A percentile compares a stretch with the other conserved stretches of the same genome.
These are phyloP conservation scores for Cyanoramphus novaezelandiae DNA, from an alignment of 2,113 vertebrate species.

Conservation along the genomic window DNA sequence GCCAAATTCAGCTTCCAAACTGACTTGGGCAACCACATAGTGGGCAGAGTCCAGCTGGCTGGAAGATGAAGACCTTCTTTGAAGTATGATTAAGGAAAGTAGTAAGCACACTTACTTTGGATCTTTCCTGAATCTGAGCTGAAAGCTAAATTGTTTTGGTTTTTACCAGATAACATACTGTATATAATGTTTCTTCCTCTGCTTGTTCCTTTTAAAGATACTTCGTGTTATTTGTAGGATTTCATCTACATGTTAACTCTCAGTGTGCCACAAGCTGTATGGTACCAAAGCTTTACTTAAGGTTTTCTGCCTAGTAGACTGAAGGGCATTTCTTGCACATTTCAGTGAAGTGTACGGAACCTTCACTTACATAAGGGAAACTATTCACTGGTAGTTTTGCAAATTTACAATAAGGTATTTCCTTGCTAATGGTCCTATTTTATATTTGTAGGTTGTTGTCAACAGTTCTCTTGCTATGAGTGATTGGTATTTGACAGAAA, in stretches of 20 bases:
- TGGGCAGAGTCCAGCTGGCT: not conserved
- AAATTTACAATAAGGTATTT: not conserved
- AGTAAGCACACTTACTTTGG: not conserved
- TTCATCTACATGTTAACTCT: not conserved
- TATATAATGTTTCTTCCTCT: not conserved
- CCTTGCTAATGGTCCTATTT: not conserved
- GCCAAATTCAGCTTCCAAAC: not conserved
- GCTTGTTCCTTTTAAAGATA: not conserved
- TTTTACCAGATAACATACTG: not conserved
- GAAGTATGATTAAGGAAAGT: not conserved
- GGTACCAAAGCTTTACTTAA: not conserved
- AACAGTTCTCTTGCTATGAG: not conserved
- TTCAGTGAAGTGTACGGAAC: not conserved
- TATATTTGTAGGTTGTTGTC: not conserved
- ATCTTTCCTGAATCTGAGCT: not conserved
- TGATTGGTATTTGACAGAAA: not conserved
- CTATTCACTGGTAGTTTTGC: not conserved
- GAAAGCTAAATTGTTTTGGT: not conserved
- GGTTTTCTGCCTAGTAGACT: not conserved
- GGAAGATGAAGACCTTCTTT: not conserved
- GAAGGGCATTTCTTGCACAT: not conserved
- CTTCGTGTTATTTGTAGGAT: not conserved
- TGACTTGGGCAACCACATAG: not conserved
- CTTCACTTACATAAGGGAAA: not conserved
- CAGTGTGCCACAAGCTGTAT: fast-evolving